Evolutionary conservation across 2,113 vertebrate genomes (phyloP).

Genomic region (Oplegnathus fasciatus): DNA sequence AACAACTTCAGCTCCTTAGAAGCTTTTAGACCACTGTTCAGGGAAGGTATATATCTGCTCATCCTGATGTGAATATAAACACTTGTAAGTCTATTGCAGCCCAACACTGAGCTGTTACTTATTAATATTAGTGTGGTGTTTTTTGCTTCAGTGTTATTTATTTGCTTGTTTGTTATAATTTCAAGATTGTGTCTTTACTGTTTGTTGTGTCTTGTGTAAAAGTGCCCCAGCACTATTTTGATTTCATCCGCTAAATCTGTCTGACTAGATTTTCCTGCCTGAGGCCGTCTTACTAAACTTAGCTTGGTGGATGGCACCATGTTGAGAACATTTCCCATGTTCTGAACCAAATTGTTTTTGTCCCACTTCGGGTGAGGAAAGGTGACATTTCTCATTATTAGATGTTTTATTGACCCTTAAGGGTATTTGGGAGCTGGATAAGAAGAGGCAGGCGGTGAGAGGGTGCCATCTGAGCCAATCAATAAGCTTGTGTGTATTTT

Average conservation of each 20-base stretch:
- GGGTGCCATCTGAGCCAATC: conserved; percentile 42
- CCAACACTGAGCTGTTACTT: neutral
- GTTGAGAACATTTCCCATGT: conserved; percentile 45
- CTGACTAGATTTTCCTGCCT: conserved; percentile 51
- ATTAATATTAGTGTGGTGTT: neutral
- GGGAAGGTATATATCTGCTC: neutral
- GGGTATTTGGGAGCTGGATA: conserved; percentile 50
- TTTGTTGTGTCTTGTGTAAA: conserved; percentile 18
- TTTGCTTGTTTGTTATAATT: conserved; percentile 12
- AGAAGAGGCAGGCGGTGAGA: conserved; percentile 30
- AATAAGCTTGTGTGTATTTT: conserved; percentile 42
- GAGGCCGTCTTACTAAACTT: conserved; percentile 51
- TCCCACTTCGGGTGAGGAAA: conserved; percentile 45
- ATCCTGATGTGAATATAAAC: neutral
- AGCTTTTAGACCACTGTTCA: neutral
- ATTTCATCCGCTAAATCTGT: conserved; percentile 52
- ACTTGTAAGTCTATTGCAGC: neutral
- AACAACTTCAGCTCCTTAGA: neutral
- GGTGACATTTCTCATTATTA: conserved; percentile 68
- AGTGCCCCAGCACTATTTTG: conserved; percentile 51
- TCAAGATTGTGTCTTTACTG: neutral
- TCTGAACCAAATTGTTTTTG: conserved; percentile 67
- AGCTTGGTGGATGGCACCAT: conserved; percentile 53
- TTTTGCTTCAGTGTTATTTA: neutral
- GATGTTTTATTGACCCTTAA: conserved; percentile 64